Conservation (phyloP, 1,140 invertebrate species). For the Cydia pomonella region DNA sequence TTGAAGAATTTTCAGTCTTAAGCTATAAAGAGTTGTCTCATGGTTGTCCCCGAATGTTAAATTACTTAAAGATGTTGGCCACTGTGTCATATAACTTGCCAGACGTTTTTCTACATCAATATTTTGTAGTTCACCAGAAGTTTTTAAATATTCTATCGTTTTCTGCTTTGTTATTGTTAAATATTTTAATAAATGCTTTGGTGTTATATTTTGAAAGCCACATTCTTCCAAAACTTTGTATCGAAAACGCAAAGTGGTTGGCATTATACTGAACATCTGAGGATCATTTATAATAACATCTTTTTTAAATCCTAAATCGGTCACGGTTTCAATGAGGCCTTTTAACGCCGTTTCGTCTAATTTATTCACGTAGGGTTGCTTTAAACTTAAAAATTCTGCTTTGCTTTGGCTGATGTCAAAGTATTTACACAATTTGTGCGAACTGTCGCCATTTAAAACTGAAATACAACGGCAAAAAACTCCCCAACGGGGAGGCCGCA, state of each 20-base stretch:
- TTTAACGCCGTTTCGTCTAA: slow-evolving; percentile 49
- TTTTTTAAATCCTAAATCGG: slow-evolving; percentile 55
- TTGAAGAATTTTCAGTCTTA: slow-evolving; percentile 67
- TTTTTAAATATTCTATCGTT: slow-evolving; percentile 68
- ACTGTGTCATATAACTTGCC: slow-evolving; percentile 62
- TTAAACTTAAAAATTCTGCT: slow-evolving; percentile 60
- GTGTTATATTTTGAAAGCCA: slow-evolving; percentile 56
- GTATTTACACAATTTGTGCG: slow-evolving; percentile 51
- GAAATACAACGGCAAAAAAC: not conserved
- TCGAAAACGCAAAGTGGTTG: slow-evolving; percentile 65
- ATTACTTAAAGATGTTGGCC: slow-evolving; percentile 67
- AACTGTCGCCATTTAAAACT: not conserved
- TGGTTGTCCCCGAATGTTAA: slow-evolving; percentile 56
- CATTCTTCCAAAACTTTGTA: slow-evolving; percentile 69
- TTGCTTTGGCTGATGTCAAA: slow-evolving; percentile 56
- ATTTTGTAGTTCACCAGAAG: slow-evolving; percentile 46
- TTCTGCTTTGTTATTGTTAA: slow-evolving; percentile 62
- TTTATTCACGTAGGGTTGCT: slow-evolving; percentile 61
- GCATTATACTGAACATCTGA: slow-evolving; percentile 61
- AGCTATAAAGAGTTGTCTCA: slow-evolving; percentile 55
- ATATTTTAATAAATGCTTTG: slow-evolving; percentile 55
- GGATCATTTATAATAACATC: slow-evolving; percentile 59
- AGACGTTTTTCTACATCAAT: slow-evolving; percentile 73
- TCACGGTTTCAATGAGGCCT: slow-evolving; percentile 50
- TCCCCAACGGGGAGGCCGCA: not conserved